A percentile compares a stretch with the other conserved stretches of the same genome.
Conservation (phyloP, 1,140 invertebrate species). For the Meloidogyne floridensis region DNA sequence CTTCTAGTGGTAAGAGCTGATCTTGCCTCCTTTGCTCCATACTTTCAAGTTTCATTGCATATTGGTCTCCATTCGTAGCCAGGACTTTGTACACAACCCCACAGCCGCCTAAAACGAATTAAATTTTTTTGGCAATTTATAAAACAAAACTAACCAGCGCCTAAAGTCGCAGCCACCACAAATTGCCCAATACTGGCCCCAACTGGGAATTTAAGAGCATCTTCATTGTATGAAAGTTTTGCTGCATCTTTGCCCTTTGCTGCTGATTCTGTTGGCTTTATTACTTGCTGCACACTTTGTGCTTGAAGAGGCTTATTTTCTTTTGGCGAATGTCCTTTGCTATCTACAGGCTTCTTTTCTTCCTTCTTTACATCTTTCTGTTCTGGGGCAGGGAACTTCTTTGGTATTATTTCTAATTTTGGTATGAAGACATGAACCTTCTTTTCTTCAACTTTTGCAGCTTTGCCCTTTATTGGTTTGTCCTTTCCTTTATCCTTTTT, state of each 20-base stretch:
- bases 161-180: background rate
- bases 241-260: background rate
- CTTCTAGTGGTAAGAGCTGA: background rate
- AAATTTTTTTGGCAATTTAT: background rate
- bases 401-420: background rate
- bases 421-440: background rate
- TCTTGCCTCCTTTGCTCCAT: background rate
- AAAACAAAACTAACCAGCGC: background rate
- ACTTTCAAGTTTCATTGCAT: background rate
- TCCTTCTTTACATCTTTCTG: background rate
- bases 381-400: background rate
- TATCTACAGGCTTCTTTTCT: background rate
- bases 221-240: background rate
- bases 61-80: background rate
- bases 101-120: background rate
- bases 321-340: background rate
- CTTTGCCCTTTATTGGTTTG: background rate
- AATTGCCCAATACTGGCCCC: background rate
- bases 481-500: background rate
- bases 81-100: background rate
- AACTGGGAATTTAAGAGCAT: background rate
- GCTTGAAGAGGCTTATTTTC: too few relatives aligned
- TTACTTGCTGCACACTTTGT: background rate
- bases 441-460: background rate
- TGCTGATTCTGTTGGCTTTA: background rate